Evolutionary conservation across 92 coral and sea anemone genomes (phyloP).

Genomic region (Phenganax stokvisi): DNA sequence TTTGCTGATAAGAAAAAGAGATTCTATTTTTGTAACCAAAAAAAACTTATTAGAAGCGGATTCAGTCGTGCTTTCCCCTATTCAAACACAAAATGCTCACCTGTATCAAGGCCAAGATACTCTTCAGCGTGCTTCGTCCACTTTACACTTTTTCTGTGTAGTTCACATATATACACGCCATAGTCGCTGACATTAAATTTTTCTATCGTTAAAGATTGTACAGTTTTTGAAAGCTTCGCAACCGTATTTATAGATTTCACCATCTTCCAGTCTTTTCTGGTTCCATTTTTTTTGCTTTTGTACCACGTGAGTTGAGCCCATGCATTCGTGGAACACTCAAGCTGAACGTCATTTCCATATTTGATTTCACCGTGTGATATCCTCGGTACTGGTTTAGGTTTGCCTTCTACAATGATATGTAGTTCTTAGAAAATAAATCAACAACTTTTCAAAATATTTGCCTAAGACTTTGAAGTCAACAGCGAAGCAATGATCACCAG

Average conservation of each 20-base stretch:
- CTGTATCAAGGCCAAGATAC: background rate
- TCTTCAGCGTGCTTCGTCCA: background rate
- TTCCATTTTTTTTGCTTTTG: slow-evolving; percentile 1
- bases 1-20: no score
- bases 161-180: slow-evolving; percentile 15
- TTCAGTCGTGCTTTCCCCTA: no score
- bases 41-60: no score
- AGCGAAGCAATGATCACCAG: no score
- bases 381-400: no score
- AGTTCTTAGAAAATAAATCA: no score
- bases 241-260: background rate
- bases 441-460: no score
- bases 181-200: slow-evolving; percentile 7
- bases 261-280: background rate
- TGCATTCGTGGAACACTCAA: slow-evolving; percentile 14
- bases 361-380: background rate
- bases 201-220: background rate
- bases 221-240: background rate
- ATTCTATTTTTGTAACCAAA: no score
- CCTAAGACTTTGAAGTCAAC: no score
- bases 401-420: no score
- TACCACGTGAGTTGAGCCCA: background rate
- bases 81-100: background rate
- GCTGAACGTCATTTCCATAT: background rate
- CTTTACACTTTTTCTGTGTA: slow-evolving; percentile 18